phyloP scores from a whole-genome alignment of 2,888 invertebrate genomes.

The Andrena flavipes region DNA sequence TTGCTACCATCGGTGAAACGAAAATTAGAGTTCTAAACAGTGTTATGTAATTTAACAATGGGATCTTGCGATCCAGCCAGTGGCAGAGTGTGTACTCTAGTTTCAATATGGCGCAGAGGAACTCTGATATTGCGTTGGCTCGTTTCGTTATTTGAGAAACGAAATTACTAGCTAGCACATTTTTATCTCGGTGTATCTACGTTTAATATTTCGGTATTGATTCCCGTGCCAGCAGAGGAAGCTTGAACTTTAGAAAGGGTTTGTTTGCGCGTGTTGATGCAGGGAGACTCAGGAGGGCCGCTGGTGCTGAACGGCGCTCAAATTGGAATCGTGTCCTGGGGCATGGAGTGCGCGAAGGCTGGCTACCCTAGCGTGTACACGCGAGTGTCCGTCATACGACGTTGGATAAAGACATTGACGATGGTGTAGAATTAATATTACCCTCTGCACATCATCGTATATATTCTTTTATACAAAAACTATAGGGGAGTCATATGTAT shows the following conservation, averaged over 20 bases:
- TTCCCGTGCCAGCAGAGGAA: not conserved
- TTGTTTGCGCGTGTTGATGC: constrained; percentile 74
- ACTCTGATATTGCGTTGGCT: not conserved
- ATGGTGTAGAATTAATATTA: constrained; percentile 58
- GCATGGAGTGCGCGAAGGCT: constrained; percentile 85
- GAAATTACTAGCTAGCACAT: not conserved
- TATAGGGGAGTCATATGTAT: too few species aligned
- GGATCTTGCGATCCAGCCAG: not conserved
- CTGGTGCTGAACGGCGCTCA: constrained; percentile 84
- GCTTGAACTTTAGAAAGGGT: not conserved
- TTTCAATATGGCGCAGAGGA: not conserved
- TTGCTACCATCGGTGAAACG: too few species aligned
- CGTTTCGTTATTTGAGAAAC: constrained; percentile 1
- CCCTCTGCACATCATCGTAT: not conserved
- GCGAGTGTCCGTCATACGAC: constrained; percentile 80
- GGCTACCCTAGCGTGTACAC: constrained; percentile 86
- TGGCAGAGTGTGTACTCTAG: not conserved
- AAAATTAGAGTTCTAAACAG: too few species aligned
- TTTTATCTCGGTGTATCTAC: not conserved
- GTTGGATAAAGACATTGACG: constrained; percentile 66
- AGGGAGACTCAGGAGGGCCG: constrained; percentile 87
- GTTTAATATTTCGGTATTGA: not conserved
- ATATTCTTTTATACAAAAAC: too few species aligned
- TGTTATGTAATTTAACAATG: not conserved
- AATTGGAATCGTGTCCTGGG: constrained; percentile 87